phyloP scores from a whole-genome alignment of 2,113 vertebrate genomes.

The Meleagris gallopavo region DNA sequence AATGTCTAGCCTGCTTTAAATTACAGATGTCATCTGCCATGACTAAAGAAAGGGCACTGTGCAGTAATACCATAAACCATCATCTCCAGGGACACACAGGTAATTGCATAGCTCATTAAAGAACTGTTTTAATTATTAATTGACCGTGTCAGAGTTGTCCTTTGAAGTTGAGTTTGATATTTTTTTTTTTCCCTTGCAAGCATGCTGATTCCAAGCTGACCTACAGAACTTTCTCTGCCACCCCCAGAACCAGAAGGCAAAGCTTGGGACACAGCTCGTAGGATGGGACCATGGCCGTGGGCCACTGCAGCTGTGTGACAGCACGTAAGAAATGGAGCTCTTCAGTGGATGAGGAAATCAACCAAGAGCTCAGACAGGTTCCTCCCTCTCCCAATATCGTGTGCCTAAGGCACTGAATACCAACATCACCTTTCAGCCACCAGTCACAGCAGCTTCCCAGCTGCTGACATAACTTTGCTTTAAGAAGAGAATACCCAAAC shows the following conservation, averaged over 20 bases:
- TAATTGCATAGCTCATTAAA: constrained; percentile 96
- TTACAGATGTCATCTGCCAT: constrained; percentile 86
- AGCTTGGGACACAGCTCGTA: neutral
- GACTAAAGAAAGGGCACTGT: constrained; percentile 84
- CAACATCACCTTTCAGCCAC: accelerated
- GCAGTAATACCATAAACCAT: constrained; percentile 85
- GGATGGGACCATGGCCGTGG: neutral
- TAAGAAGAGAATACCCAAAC: neutral
- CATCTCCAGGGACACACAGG: constrained; percentile 86
- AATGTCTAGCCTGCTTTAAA: constrained; percentile 84
- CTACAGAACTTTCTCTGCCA: constrained; percentile 76
- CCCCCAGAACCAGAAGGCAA: constrained; percentile 20
- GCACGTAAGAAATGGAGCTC: neutral
- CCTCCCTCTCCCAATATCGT: neutral
- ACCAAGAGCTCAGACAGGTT: neutral
- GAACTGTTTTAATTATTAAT: constrained; percentile 93
- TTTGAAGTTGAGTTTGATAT: constrained; percentile 91
- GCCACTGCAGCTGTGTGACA: neutral
- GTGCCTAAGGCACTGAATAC: accelerated
- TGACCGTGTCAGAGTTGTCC: constrained; percentile 93
- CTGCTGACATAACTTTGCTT: too few relatives aligned
- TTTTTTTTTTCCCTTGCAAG: constrained; percentile 72
- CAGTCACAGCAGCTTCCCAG: neutral
- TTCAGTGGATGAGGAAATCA: neutral
- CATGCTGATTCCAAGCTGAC: constrained; percentile 79